A percentile compares a stretch with the other conserved stretches of the same genome.
Conservation (phyloP, 2,113 vertebrate species). For the Meleagris gallopavo region DNA sequence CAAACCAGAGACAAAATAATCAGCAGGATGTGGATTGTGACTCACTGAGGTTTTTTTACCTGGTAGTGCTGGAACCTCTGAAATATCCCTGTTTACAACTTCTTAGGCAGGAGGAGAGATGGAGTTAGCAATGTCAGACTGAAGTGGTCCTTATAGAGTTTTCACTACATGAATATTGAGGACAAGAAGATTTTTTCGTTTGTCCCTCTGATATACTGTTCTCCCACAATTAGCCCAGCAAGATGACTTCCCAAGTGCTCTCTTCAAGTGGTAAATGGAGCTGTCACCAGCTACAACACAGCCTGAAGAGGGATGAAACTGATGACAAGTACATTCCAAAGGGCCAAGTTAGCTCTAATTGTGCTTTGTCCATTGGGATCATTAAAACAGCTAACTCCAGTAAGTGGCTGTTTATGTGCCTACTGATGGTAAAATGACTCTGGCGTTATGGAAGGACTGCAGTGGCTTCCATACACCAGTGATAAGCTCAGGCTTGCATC, state of each 20-base stretch:
- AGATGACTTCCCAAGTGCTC: slow-evolving; percentile 10
- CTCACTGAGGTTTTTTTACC: background rate
- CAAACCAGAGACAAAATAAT: background rate
- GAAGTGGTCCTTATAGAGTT: background rate
- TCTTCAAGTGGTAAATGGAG: slow-evolving; percentile 13
- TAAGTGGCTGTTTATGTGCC: background rate
- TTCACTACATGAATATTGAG: background rate
- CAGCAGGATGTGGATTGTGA: background rate
- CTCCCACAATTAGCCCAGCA: background rate
- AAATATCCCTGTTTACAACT: background rate
- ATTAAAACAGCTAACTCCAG: background rate
- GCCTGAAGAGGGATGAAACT: background rate
- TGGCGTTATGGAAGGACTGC: background rate
- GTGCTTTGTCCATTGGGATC: background rate
- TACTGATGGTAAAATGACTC: rapidly evolving
- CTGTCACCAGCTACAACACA: background rate
- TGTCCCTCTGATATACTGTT: background rate
- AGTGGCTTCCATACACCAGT: rapidly evolving
- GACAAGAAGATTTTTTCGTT: background rate
- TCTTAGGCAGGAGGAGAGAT: background rate
- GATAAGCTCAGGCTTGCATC: background rate
- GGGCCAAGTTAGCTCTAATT: background rate
- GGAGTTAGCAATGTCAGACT: background rate
- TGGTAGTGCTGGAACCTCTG: background rate
- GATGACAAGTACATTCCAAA: background rate